A percentile compares a stretch with the other conserved stretches of the same genome.
Evolutionary conservation across 2,797 vertebrate species (phyloP).

Genomic region (Tangara arthus): DNA sequence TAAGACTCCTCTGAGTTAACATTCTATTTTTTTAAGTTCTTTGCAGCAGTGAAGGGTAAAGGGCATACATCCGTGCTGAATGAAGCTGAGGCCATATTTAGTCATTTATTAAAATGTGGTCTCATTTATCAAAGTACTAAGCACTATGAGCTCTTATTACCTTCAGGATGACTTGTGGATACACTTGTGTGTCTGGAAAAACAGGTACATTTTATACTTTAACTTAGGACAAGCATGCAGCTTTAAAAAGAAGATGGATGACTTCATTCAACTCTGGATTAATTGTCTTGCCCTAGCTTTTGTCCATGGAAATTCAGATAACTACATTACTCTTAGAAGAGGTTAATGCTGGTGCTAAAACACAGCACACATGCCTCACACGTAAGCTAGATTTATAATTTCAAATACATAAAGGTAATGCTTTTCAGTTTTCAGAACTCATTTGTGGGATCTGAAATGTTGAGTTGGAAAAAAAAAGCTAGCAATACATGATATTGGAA

Average conservation of each 20-base stretch:
- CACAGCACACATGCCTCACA: not conserved
- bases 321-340: not conserved
- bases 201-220: not conserved
- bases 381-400: not conserved
- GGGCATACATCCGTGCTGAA: not conserved
- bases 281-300: not conserved
- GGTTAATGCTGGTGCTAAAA: not conserved
- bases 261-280: not conserved
- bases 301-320: not conserved
- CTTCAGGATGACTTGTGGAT: not conserved
- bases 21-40: not conserved
- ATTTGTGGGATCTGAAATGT: not conserved
- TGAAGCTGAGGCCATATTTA: not conserved
- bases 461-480: not conserved
- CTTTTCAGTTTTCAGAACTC: not conserved
- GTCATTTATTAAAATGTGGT: not conserved
- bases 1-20: not conserved
- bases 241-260: not conserved
- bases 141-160: not conserved
- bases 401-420: not conserved
- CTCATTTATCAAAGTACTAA: not conserved
- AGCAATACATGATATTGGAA: not conserved
- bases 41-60: not conserved
- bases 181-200: not conserved
- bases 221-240: not conserved